Base-by-base conservation (phyloP, 2,797 vertebrate species). In the Tangara arthus region DNA sequence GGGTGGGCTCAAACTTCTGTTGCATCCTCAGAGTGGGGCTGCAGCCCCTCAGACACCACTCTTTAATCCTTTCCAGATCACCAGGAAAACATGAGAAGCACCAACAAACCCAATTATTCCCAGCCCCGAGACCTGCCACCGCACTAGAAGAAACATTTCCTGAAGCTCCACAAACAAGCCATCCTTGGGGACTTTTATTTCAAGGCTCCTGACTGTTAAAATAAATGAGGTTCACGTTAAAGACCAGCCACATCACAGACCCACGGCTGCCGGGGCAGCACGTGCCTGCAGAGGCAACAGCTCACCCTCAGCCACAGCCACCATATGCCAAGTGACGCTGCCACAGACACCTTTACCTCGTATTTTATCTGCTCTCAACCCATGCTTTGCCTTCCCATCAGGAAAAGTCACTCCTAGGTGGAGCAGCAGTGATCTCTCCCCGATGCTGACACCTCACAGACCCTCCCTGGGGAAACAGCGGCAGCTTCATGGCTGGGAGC, bases 181-280 rank as follows among this genome's bases (percentile, higher is more conserved):
- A 83, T 97, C 97, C 97, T 88, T 19, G 21, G 96, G 94, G 97
- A 97, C 90, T 96, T 95, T 90, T 93, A 89, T 96, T 97, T 97
- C 96, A 97, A 97, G 80, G 90, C 85, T 97, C 96, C 94, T 95
- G 97, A 96, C 93, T 97, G 95, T 87, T 97, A 21, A 96, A 97
- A 97, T 96, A 97, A 97, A 97, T 66, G 92, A 97, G 91, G 83
- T 91, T 97, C 96, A 90, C 42, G 18, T 89, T 97, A 98, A 98
- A 97, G 90, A 94, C 84, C 95, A 75, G 92, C 80, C 57, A 68
- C 93, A 72, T n/a, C n/a, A 41, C 75, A 87, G 95, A 96, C 63
- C 75, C 89, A 84, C 68, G 1, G 20, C 80, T 77, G 93, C 95
- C 64, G 63, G 93, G 92, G 87, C 96, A 96, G 94, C 16, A 5